Base-by-base conservation (phyloP, 1,140 invertebrate species). In the Sitobion miscanthi region DNA sequence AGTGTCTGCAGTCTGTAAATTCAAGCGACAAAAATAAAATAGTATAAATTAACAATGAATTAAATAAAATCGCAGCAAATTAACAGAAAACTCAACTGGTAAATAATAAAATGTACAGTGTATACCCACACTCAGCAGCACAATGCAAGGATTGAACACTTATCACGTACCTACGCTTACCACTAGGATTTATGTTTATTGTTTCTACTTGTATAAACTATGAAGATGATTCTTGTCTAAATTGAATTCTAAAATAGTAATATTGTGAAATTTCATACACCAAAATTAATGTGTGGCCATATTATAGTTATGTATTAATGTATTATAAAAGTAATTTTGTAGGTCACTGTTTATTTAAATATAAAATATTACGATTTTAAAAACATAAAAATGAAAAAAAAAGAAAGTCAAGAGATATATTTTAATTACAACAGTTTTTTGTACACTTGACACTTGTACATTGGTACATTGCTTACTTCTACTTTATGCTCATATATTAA, bases 281-380 rank as follows among this genome's bases (percentile, higher is more conserved):
- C 14, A 77, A 4, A 1, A 42, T 42, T 52, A 17, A 77, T 77
- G 30, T 30, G 25, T 62, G 25, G 8, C 0, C 23, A 62, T 62
- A 30, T 3, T 77, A n/a, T 77, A n/a, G n/a, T 69, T n/a, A n/a
- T 14, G 3, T 69, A 77, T 77, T 62, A n/a, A 62, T 30, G 2
- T 69, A n/a, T 69, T 69, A 69, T 69, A 69, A 77, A n/a, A n/a
- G 4, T 77, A n/a, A 77, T 77, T n/a, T 77, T 6, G 14, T 77
- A 77, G n/a, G 62, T n/a, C 62, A n/a, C 30, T 77, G 62, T 77
- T 77, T 77, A 35, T 77, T 77, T 77, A 77, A 77, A 77, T n/a
- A n/a, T 77, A 77, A 77, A 77, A 77, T 69, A 69, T 69, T 69
- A 69, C n/a, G 11, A 69, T n/a, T 69, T 69, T 11, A 69, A 69